phyloP scores from a whole-genome alignment of 2,113 vertebrate species.

The Syngnathus typhle region DNA sequence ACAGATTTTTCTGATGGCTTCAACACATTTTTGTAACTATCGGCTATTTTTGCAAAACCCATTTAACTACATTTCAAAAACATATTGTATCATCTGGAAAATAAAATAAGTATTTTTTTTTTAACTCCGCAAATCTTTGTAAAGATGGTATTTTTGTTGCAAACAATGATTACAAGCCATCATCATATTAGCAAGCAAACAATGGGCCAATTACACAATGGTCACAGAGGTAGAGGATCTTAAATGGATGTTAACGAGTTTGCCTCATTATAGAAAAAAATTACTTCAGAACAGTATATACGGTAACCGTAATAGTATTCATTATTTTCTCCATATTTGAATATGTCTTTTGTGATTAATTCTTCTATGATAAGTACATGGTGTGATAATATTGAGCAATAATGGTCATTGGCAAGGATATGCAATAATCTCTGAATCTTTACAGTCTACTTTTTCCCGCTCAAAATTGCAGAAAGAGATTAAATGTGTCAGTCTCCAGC shows the following conservation, averaged over 20 bases:
- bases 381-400: constrained; percentile 65
- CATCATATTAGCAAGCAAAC: too few relatives aligned
- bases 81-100: too few relatives aligned
- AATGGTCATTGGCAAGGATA: constrained; percentile 29
- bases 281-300: not conserved
- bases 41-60: too few relatives aligned
- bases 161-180: too few relatives aligned
- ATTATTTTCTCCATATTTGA: not conserved
- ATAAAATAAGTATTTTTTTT: too few relatives aligned
- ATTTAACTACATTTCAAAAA: too few relatives aligned
- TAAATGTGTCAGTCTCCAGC: constrained; percentile 64
- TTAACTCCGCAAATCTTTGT: too few relatives aligned
- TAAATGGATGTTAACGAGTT: not conserved
- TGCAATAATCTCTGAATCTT: constrained; percentile 35
- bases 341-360: constrained; percentile 12
- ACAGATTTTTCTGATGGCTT: too few relatives aligned
- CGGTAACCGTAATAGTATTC: not conserved
- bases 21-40: too few relatives aligned
- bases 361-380: constrained; percentile 17
- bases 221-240: not conserved
- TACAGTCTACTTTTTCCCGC: constrained; percentile 37
- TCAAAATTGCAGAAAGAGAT: constrained; percentile 71
- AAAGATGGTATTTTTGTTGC: too few relatives aligned
- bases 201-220: too few relatives aligned
- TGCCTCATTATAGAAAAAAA: not conserved